These are phyloP conservation scores for Endotricha flammealis DNA, from an alignment of 2,888 invertebrate species.

Conservation along the genomic window DNA sequence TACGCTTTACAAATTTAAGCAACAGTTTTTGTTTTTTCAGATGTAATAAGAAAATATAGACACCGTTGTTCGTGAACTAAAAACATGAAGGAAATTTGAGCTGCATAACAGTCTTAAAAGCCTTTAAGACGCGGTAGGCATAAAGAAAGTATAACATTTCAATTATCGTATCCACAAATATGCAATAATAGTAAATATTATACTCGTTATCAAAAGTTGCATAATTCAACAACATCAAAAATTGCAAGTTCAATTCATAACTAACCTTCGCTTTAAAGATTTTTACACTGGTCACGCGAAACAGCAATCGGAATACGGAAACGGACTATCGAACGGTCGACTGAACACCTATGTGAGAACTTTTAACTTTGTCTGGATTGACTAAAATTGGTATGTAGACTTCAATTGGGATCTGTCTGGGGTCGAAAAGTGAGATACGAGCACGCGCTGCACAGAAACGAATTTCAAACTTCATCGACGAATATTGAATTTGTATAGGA, in stretches of 20 bases:
- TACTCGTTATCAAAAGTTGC: too few relatives aligned
- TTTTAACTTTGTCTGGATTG: slow-evolving; percentile 9
- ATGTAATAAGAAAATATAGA: too few relatives aligned
- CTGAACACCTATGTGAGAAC: slow-evolving; percentile 9
- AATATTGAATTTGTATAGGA: not conserved
- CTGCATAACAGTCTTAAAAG: too few relatives aligned
- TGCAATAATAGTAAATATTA: too few relatives aligned
- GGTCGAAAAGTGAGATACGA: not conserved
- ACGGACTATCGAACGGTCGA: slow-evolving; percentile 4
- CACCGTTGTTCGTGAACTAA: too few relatives aligned
- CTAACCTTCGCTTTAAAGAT: not conserved
- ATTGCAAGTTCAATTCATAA: not conserved
- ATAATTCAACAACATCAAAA: not conserved
- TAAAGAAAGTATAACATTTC: too few relatives aligned
- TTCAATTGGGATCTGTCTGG: not conserved
- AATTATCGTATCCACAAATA: too few relatives aligned
- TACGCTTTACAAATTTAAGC: too few relatives aligned
- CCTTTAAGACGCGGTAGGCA: too few relatives aligned
- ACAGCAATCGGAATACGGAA: slow-evolving; percentile 10
- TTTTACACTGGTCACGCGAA: slow-evolving; percentile 11
- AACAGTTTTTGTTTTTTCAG: too few relatives aligned
- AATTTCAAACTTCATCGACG: not conserved
- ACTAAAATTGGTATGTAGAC: slow-evolving; percentile 10
- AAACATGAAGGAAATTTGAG: too few relatives aligned
- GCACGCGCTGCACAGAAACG: not conserved